Evolutionary conservation across 2,888 invertebrate species (phyloP).

Genomic region (Dolichopus griseipennis): DNA sequence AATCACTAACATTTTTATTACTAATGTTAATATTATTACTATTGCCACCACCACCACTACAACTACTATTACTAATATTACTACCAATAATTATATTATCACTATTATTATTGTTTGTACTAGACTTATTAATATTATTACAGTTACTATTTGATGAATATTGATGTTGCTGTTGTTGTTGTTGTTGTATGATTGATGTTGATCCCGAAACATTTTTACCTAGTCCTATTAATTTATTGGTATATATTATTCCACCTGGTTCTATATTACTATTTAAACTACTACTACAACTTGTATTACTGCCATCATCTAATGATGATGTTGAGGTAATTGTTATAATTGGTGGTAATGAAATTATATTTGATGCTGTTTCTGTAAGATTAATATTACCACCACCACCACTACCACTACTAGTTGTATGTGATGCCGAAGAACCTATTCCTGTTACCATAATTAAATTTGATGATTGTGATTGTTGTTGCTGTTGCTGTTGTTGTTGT

Average conservation of each 20-base stretch:
- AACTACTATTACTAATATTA: not conserved
- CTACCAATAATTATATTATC: conserved; percentile 12
- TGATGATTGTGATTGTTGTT: conserved; percentile 10
- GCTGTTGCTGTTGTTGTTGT: conserved; percentile 15
- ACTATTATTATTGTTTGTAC: not conserved
- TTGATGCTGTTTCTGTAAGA: not conserved
- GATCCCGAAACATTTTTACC: not conserved
- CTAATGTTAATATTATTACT: conserved; percentile 1
- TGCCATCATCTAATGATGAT: conserved; percentile 18
- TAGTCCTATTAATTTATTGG: not conserved
- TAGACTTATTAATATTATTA: conserved; percentile 2
- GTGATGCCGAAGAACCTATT: not conserved
- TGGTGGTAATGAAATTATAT: conserved; percentile 23
- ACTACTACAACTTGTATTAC: not conserved
- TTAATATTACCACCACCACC: no score
- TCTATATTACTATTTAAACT: conserved; percentile 15
- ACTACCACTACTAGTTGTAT: not conserved
- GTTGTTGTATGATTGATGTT: conserved; percentile 2
- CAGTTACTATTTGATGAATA: conserved; percentile 13
- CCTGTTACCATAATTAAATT: not conserved
- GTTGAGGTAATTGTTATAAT: conserved; percentile 27
- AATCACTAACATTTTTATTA: no score
- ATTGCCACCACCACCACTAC: conserved; percentile 11
- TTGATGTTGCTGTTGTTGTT: no score
- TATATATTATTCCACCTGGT: not conserved